These are phyloP conservation scores for Dermatemys mawii DNA, from an alignment of 2,113 vertebrate genomes.

Conservation along the genomic window DNA sequence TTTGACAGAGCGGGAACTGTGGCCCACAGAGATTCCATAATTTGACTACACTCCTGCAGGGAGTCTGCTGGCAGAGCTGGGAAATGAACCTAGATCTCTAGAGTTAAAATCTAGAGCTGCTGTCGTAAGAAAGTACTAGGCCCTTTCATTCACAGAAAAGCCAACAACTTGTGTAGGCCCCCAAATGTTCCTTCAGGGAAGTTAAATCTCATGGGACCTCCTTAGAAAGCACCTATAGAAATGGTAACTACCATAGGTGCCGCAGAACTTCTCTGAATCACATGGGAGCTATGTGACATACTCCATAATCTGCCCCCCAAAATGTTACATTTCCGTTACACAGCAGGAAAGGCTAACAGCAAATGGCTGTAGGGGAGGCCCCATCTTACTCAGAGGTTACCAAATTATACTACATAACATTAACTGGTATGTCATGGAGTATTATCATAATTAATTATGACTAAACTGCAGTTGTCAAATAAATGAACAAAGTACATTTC, in stretches of 20 bases:
- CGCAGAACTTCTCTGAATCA: neutral
- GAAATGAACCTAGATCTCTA: neutral
- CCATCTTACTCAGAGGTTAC: neutral
- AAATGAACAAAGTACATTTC: conserved; percentile 46
- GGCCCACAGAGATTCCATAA: neutral
- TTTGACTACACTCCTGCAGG: neutral
- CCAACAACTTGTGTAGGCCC: neutral
- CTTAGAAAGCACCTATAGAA: fast-evolving
- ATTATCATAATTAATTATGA: conserved; percentile 62
- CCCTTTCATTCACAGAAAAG: fast-evolving
- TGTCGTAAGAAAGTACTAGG: neutral
- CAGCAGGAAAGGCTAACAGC: neutral
- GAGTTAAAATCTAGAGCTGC: neutral
- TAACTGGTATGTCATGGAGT: conserved; percentile 23
- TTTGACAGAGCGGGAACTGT: fast-evolving
- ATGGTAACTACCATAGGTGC: fast-evolving
- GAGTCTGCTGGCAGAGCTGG: neutral
- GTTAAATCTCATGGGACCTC: neutral
- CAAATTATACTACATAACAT: conserved; percentile 26
- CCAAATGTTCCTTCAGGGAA: fast-evolving
- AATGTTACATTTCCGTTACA: neutral
- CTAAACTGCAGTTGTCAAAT: conserved; percentile 60
- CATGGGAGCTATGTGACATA: neutral
- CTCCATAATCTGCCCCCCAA: neutral
- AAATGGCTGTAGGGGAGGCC: neutral